phyloP scores from a whole-genome alignment of 2,888 invertebrate genomes.

The Drosophila neotestacea region DNA sequence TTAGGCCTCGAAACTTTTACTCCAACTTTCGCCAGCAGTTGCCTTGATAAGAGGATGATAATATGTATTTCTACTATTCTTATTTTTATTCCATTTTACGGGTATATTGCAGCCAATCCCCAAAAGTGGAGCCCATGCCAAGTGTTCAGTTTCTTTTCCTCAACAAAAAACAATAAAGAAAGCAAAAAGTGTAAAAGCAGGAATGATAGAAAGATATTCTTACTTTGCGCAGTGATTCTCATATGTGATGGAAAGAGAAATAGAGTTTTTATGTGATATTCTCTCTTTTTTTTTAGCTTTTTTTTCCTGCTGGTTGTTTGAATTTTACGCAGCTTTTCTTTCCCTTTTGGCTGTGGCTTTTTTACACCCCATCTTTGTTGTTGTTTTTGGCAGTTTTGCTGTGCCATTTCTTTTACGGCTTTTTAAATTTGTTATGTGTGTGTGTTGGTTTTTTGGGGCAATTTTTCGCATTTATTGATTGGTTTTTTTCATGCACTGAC shows the following conservation, averaged over 20 bases:
- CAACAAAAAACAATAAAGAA: constrained; percentile 45
- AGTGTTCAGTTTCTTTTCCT: constrained; percentile 16
- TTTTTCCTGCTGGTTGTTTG: not conserved
- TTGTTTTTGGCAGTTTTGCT: constrained; percentile 23
- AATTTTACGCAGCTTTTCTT: constrained; percentile 43
- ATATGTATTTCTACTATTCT: constrained; percentile 15
- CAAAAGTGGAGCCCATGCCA: constrained; percentile 9
- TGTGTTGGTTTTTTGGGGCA: constrained; percentile 34
- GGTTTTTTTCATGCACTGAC: constrained; percentile 41
- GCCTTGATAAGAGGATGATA: constrained; percentile 26
- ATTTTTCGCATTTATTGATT: constrained; percentile 71
- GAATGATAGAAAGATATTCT: not conserved
- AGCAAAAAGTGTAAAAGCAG: not conserved
- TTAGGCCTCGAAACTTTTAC: constrained; percentile 43
- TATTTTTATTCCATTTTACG: not conserved
- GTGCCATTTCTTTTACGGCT: constrained; percentile 30
- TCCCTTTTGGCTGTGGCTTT: constrained; percentile 20
- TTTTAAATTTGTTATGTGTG: constrained; percentile 55
- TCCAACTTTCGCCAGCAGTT: constrained; percentile 25
- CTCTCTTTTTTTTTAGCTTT: not conserved
- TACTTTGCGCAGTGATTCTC: not conserved
- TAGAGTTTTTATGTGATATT: constrained; percentile 3
- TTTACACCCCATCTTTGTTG: not conserved
- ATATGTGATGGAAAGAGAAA: not conserved
- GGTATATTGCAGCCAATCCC: constrained; percentile 24